Evolutionary conservation across 2,113 vertebrate genomes (phyloP).

Genomic region (Neomonachus schauinslandi): DNA sequence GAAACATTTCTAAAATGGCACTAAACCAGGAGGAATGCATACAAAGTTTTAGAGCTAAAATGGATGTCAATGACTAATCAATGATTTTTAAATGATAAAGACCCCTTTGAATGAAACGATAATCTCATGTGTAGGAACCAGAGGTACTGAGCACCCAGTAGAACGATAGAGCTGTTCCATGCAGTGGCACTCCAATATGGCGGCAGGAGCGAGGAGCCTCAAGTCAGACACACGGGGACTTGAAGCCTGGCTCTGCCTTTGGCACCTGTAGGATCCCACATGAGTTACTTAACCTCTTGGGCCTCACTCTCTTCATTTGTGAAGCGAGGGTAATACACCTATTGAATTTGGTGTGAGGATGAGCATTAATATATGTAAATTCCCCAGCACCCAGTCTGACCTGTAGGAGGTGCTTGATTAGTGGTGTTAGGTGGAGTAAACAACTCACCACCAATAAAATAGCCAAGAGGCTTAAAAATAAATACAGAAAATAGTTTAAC

Average conservation of each 20-base stretch:
- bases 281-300: not conserved
- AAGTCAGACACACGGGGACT: accelerated
- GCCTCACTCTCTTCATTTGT: not conserved
- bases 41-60: not conserved
- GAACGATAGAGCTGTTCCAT: accelerated
- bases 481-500: not conserved
- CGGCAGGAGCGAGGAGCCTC: accelerated
- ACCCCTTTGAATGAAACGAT: not conserved
- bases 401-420: accelerated
- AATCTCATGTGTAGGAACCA: not conserved
- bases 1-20: not conserved
- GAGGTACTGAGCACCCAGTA: accelerated
- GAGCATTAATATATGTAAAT: accelerated
- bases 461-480: not conserved
- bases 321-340: not conserved
- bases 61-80: not conserved
- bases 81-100: not conserved
- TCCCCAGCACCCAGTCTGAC: not conserved
- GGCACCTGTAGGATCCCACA: not conserved
- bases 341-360: not conserved
- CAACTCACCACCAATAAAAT: not conserved
- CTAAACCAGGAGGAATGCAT: not conserved
- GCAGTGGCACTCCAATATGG: accelerated
- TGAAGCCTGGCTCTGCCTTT: not conserved
- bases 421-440: too few species aligned